Percentiles rank a stretch among this genome's conserved stretches.
Conservation (phyloP, 1,140 invertebrate genomes). For the Hypsibius dujardini region DNA sequence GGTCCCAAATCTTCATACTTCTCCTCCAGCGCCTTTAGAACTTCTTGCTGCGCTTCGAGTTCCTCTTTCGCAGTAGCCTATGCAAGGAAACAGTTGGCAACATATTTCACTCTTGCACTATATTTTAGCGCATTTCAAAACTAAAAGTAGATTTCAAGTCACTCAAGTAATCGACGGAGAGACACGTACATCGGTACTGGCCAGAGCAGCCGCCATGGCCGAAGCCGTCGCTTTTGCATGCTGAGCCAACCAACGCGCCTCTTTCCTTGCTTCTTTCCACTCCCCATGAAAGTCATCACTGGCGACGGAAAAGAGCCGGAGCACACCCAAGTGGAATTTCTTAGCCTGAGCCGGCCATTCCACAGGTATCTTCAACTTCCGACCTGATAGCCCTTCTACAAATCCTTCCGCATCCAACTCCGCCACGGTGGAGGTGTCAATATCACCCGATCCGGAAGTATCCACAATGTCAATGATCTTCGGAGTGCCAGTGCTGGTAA, state of each 20-base stretch:
- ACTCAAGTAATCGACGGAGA: too few species aligned
- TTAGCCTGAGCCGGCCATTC: constrained; percentile 64
- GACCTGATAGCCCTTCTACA: constrained; percentile 66
- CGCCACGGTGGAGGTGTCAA: constrained; percentile 66
- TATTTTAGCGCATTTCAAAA: too few species aligned
- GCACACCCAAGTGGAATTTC: constrained; percentile 44
- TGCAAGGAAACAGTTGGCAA: too few species aligned
- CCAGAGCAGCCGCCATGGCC: too few species aligned
- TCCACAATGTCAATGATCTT: constrained; percentile 90
- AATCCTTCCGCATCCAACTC: constrained; percentile 44
- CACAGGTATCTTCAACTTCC: constrained; percentile 67
- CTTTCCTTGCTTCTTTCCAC: constrained; percentile 51
- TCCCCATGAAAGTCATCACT: constrained; percentile 6
- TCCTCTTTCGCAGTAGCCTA: neutral
- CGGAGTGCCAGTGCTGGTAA: constrained; percentile 62
- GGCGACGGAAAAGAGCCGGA: constrained; percentile 3
- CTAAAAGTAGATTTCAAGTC: too few species aligned
- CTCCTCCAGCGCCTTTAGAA: neutral
- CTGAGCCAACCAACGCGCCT: constrained; percentile 62
- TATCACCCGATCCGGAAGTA: constrained; percentile 83
- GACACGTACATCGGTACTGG: too few species aligned
- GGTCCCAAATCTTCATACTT: constrained; percentile 9
- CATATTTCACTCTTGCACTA: too few species aligned
- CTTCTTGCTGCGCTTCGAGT: neutral
- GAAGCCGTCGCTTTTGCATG: constrained; percentile 35